phyloP scores from a whole-genome alignment of 2,113 vertebrate species.

The Poicephalus meyeri region DNA sequence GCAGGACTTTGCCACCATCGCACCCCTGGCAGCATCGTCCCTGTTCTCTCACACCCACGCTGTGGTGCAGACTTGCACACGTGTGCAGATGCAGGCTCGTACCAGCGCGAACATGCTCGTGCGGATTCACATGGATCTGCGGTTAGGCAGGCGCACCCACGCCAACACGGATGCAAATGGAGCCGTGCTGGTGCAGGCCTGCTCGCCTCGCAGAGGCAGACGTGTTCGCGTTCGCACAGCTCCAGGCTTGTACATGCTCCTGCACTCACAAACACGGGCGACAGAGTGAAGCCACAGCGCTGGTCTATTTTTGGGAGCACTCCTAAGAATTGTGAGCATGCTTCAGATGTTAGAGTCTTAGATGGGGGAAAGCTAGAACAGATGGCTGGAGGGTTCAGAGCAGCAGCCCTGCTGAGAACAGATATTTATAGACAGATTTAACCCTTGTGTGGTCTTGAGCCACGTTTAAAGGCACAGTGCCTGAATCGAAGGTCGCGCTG shows the following conservation, averaged over 20 bases:
- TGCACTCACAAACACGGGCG: background rate
- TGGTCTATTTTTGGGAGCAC: slow-evolving; percentile 77
- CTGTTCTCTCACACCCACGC: background rate
- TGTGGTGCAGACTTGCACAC: fast-evolving
- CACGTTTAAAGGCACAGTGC: background rate
- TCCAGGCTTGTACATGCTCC: background rate
- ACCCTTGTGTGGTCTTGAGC: slow-evolving; percentile 64
- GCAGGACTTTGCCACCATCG: background rate
- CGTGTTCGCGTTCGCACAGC: background rate
- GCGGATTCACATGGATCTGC: background rate
- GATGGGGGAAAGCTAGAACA: slow-evolving; percentile 76
- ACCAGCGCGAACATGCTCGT: background rate
- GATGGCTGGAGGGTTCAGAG: slow-evolving; percentile 79
- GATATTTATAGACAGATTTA: slow-evolving; percentile 80
- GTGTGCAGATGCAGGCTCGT: background rate
- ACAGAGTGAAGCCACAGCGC: background rate
- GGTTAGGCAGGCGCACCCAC: background rate
- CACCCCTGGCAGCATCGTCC: background rate
- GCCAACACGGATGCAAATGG: background rate
- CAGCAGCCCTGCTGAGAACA: slow-evolving; percentile 75
- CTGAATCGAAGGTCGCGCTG: background rate
- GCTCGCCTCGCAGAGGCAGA: background rate
- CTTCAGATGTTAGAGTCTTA: slow-evolving; percentile 78
- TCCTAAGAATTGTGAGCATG: slow-evolving; percentile 72
- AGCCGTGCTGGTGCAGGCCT: background rate